These are phyloP conservation scores for Geophilus truncorum DNA, from an alignment of 2,888 invertebrate species.

Conservation along the genomic window DNA sequence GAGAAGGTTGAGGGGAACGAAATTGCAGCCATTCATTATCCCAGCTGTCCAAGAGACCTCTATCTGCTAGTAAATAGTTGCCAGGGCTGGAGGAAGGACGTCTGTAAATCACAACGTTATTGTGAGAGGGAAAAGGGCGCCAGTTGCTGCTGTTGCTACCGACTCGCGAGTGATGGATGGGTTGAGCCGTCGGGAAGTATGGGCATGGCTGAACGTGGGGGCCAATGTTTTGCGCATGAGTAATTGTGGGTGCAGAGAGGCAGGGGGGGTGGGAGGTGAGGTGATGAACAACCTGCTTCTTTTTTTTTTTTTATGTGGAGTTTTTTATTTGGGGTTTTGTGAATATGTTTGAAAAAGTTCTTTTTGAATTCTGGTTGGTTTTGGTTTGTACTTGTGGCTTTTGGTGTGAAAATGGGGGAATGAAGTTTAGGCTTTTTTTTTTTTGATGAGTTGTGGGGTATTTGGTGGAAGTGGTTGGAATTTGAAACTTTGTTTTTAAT, in stretches of 20 bases:
- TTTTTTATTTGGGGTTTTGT: neutral
- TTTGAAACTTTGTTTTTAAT: too few species aligned
- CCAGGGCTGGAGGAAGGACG: conserved; percentile 12
- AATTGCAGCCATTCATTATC: conserved; percentile 16
- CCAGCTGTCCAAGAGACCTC: conserved; percentile 11
- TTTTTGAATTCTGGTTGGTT: neutral
- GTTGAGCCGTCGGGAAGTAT: conserved; percentile 12
- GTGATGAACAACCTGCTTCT: neutral
- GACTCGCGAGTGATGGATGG: conserved; percentile 6
- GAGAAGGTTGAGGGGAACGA: conserved; percentile 11
- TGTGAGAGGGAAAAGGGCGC: conserved; percentile 15
- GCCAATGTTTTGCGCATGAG: conserved; percentile 20
- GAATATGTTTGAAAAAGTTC: neutral
- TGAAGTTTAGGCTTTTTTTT: too few species aligned
- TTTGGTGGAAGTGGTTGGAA: neutral
- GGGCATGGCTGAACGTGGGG: neutral
- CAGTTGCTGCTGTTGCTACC: conserved; percentile 16
- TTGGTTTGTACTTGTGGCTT: neutral
- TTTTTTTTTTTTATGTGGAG: neutral
- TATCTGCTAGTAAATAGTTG: conserved; percentile 20
- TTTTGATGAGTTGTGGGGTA: neutral
- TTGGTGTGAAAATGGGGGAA: neutral
- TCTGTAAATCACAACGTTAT: conserved; percentile 11
- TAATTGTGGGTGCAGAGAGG: conserved; percentile 9
- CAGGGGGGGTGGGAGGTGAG: neutral